Evolutionary conservation across 2,113 vertebrate genomes (phyloP).

Genomic region (Piaya cayana): DNA sequence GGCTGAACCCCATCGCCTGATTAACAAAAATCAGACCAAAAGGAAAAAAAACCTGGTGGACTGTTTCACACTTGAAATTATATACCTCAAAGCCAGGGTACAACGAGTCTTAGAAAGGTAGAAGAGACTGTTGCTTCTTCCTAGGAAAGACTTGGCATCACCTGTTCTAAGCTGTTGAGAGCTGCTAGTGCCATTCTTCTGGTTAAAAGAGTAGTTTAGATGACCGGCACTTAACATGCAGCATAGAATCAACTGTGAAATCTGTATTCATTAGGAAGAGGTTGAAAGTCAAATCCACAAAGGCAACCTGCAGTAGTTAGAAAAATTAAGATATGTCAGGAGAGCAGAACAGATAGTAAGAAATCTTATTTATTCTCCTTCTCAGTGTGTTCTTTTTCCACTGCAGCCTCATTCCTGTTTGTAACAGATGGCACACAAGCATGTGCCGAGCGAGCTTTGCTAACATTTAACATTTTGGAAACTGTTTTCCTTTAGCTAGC

Average conservation of each 20-base stretch:
- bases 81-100: background rate
- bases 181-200: background rate
- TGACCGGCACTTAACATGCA: background rate
- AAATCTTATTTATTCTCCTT: background rate
- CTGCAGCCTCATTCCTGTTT: background rate
- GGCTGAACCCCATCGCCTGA: background rate
- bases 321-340: background rate
- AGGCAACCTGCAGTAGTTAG: background rate
- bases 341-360: background rate
- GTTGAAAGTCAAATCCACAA: background rate
- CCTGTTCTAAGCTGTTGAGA: background rate
- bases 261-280: background rate
- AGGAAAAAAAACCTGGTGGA: background rate
- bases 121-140: background rate
- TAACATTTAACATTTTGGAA: conserved; percentile 5
- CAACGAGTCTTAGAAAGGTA: background rate
- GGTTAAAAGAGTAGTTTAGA: background rate
- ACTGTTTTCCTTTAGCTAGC: background rate
- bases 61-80: background rate
- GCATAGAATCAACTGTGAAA: background rate
- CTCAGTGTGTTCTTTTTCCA: background rate
- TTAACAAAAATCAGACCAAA: background rate
- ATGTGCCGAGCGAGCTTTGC: background rate
- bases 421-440: background rate
- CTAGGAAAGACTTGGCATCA: background rate